Evolutionary conservation across 2,797 vertebrate species (phyloP), one percentile per base, ranked within the genome.

Genomic region (Capromys pilorides): DNA sequence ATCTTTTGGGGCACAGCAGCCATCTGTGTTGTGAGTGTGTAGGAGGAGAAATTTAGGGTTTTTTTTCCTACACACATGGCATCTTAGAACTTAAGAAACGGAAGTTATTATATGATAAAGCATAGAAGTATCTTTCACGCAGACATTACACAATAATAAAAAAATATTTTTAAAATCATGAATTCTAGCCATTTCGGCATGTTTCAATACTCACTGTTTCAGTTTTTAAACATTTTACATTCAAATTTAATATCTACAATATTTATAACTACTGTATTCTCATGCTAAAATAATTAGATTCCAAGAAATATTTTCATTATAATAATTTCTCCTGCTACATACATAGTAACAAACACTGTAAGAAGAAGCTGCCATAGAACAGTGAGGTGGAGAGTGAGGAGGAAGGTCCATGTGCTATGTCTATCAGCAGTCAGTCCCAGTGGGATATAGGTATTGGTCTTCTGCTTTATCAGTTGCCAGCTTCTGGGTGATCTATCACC

Each of bases 401-500:
- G 4, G 57, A 64, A 78, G 71, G 57, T 69, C 97, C 98, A 94
- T 93, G 96, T 97, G 97, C 71, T 13, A 0, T 51, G 95, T 41
- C 86, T 67, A 49, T 3, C 69, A 87, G 93, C 85, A 21, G 86
- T 0, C 2, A 21, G 86, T 0, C 2, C 89, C 49, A 6, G 45
- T 84, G 91, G 88, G 9, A 16, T 10, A n/a, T 84, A 81, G 57
- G 94, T 1, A 0, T 95, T 92, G 92, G 67, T 93, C 96, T 93
- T 94, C 96, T 97, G 98, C 96, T 98, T 98, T 98, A 96, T 97
- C 80, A 94, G 95, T 16, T 90, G 98, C 97, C 97, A 97, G 98
- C 97, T 98, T 97, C 95, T 97, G 97, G 86, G 80, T 98, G 97
- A 97, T 97, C 31, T 66, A 97, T 99, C 98, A 98, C 98, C 98